Conservation (phyloP, 2,797 vertebrate genomes). For the Ciconia nigra region DNA sequence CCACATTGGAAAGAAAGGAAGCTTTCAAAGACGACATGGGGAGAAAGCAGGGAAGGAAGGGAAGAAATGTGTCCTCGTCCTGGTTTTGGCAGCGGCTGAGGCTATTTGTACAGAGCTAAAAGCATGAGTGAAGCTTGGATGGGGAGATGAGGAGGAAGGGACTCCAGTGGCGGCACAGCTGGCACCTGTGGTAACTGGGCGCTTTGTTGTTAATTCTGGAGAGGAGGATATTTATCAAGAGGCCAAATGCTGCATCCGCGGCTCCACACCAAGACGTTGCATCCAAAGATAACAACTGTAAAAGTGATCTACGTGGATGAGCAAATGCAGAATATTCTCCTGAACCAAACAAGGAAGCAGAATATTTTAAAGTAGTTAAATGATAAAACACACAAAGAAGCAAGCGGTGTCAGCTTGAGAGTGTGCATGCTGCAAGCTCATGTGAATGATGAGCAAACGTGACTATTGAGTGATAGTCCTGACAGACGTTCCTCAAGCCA, state of each 20-base stretch:
- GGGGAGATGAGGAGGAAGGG: background rate
- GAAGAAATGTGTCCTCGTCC: background rate
- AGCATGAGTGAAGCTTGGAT: background rate
- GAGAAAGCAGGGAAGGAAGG: background rate
- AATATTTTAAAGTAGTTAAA: background rate
- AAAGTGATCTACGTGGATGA: background rate
- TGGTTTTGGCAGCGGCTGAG: background rate
- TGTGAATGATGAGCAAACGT: background rate
- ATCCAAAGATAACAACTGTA: too few species aligned
- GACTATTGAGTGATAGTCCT: background rate
- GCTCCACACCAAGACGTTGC: background rate
- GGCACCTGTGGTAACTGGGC: fast-evolving
- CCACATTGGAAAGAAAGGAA: background rate
- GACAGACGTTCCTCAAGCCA: background rate
- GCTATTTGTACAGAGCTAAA: background rate
- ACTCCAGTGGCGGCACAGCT: background rate
- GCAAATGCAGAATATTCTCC: background rate
- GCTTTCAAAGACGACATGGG: background rate
- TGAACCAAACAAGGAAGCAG: background rate
- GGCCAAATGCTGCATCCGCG: background rate
- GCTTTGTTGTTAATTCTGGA: background rate
- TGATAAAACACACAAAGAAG: background rate
- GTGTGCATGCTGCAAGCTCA: background rate
- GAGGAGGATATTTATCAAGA: background rate
- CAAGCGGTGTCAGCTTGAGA: background rate